Percentiles rank a stretch among this genome's conserved stretches.
Conservation (phyloP, 2,888 invertebrate species). For the Drosophila anomelani region DNA sequence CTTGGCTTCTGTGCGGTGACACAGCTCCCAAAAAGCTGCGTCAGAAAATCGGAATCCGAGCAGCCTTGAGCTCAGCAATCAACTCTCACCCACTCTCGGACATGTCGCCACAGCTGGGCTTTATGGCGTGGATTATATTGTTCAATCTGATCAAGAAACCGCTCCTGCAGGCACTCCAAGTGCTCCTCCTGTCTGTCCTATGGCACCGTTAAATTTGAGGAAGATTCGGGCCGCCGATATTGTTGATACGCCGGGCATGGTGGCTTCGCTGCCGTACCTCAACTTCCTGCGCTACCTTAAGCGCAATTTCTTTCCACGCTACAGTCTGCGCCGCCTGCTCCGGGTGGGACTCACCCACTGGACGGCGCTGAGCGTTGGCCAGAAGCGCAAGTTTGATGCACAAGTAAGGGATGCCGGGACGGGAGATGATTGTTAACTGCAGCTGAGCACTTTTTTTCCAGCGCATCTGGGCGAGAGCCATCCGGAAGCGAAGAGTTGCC, state of each 20-base stretch:
- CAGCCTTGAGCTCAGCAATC: conserved; percentile 8
- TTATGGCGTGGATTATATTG: conserved; percentile 3
- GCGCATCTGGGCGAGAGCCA: conserved; percentile 48
- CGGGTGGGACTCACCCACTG: conserved; percentile 47
- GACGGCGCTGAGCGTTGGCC: conserved; percentile 36
- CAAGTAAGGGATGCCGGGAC: too few relatives aligned
- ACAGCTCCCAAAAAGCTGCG: background rate
- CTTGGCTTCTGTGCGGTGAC: conserved; percentile 3
- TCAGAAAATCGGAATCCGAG: conserved; percentile 3
- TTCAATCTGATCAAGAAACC: conserved; percentile 5
- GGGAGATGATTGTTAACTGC: too few relatives aligned
- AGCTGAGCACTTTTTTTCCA: background rate
- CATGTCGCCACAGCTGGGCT: conserved; percentile 3
- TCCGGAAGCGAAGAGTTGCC: background rate
- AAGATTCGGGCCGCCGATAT: conserved; percentile 19
- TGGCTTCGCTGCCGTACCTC: conserved; percentile 51
- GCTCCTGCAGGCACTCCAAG: conserved; percentile 1
- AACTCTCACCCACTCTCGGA: background rate
- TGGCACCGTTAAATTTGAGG: background rate
- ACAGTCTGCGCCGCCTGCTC: conserved; percentile 31
- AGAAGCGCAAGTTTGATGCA: conserved; percentile 41
- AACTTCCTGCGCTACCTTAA: conserved; percentile 60
- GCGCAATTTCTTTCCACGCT: conserved; percentile 23
- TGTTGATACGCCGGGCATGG: conserved; percentile 38
- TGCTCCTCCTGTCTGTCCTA: background rate